Evolutionary conservation across 2,888 invertebrate species (phyloP).

Genomic region (Lapara coniferarum): DNA sequence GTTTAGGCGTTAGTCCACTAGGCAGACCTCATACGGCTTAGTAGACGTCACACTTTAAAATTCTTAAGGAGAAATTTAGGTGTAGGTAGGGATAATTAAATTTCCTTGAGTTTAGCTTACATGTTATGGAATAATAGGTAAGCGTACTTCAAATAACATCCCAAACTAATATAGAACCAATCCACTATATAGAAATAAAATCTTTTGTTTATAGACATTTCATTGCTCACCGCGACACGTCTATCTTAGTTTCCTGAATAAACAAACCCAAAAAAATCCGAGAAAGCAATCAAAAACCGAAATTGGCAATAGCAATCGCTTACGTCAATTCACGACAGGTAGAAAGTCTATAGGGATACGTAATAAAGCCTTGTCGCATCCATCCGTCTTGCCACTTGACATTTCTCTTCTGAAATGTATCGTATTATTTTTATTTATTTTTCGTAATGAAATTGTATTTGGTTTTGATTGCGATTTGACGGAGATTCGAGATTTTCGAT

Average conservation of each 20-base stretch:
- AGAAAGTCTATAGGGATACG: slow-evolving; percentile 21
- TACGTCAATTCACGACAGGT: neutral
- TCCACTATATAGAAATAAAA: no score
- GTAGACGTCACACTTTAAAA: no score
- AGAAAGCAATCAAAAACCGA: neutral
- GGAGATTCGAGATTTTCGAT: neutral
- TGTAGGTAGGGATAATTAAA: no score
- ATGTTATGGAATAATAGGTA: no score
- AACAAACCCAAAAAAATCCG: neutral
- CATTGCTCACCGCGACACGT: no score
- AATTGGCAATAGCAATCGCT: neutral
- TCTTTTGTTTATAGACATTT: no score
- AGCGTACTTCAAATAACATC: no score
- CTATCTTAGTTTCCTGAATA: neutral
- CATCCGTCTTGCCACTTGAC: slow-evolving; percentile 41
- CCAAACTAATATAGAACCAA: no score
- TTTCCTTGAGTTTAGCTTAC: no score
- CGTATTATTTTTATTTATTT: slow-evolving; percentile 37
- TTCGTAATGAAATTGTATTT: slow-evolving; percentile 40
- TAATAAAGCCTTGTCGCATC: slow-evolving; percentile 31
- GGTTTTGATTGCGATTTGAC: neutral
- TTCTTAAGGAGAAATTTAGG: no score
- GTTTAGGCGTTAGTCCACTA: no score
- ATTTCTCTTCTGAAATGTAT: slow-evolving; percentile 47
- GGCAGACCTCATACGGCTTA: no score